Evolutionary conservation across 2,888 invertebrate genomes (phyloP).

Genomic region (Saturnia japonica): DNA sequence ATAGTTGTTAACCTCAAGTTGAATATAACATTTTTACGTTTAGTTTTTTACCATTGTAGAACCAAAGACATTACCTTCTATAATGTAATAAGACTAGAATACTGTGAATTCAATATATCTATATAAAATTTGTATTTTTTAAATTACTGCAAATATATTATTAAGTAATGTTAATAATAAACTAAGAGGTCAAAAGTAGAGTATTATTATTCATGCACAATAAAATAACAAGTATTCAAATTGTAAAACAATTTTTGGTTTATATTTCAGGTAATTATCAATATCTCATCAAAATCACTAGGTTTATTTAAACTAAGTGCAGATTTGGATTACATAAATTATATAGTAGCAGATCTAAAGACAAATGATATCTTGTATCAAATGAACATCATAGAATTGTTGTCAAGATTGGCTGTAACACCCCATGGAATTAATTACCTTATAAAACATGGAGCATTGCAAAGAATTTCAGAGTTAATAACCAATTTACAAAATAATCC

Average conservation of each 20-base stretch:
- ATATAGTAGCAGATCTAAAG: conserved; percentile 85
- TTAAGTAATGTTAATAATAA: no score
- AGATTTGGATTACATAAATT: conserved; percentile 84
- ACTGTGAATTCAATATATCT: no score
- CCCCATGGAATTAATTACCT: conserved; percentile 89
- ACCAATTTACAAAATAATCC: conserved; percentile 83
- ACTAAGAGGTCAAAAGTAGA: no score
- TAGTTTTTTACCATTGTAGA: no score
- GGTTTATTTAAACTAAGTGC: conserved; percentile 82
- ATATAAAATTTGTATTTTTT: no score
- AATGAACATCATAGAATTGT: conserved; percentile 89
- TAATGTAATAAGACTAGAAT: no score
- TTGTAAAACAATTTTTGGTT: conserved; percentile 6
- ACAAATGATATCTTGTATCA: conserved; percentile 89
- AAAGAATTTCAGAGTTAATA: conserved; percentile 84
- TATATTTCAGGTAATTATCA: conserved; percentile 81
- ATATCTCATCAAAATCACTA: conserved; percentile 83
- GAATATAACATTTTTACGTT: no score
- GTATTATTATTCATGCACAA: no score
- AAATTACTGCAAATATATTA: no score
- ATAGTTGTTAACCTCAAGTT: no score
- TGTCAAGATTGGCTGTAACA: conserved; percentile 86
- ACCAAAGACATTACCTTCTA: no score
- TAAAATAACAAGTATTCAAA: not conserved
- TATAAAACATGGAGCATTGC: conserved; percentile 85